phyloP scores from a whole-genome alignment of 1,140 invertebrate species.

The Drosophila nannoptera region DNA sequence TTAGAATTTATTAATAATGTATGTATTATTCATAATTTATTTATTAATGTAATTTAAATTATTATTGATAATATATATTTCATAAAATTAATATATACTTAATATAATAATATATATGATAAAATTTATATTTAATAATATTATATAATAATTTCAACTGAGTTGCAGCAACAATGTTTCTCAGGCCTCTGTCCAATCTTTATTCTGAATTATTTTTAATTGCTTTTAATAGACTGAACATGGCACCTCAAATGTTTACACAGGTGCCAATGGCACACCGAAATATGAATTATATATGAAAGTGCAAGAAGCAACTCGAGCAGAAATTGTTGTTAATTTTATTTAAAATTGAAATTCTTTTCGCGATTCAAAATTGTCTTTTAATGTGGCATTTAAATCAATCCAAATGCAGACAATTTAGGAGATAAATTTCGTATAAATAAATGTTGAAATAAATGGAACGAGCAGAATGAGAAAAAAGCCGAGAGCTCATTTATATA shows the following conservation, averaged over 20 bases:
- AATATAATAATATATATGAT: too few species aligned
- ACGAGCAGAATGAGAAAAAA: constrained; percentile 13
- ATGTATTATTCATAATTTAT: too few species aligned
- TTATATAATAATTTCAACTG: neutral
- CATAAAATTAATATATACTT: too few species aligned
- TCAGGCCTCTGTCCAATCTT: neutral
- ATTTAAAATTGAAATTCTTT: constrained; percentile 8
- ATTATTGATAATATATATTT: too few species aligned
- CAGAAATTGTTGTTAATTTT: neutral
- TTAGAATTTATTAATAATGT: too few species aligned
- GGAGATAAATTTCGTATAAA: constrained; percentile 26
- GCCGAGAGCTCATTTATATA: too few species aligned
- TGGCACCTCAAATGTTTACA: constrained; percentile 30
- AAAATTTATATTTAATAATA: neutral
- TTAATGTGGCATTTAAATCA: constrained; percentile 33
- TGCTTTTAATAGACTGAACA: constrained; percentile 15
- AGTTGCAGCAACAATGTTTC: too few species aligned
- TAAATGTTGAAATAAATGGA: constrained; percentile 19
- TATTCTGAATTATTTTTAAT: constrained; percentile 4
- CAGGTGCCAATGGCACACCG: constrained; percentile 10
- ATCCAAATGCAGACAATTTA: constrained; percentile 18
- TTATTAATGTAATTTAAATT: too few species aligned
- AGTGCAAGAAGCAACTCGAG: constrained; percentile 9
- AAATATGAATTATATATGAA: constrained; percentile 16
- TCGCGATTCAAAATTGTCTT: neutral